These are phyloP conservation scores for Holothuria leucospilota DNA, from an alignment of 53 echinoderm and acorn worm genomes.

Conservation along the genomic window DNA sequence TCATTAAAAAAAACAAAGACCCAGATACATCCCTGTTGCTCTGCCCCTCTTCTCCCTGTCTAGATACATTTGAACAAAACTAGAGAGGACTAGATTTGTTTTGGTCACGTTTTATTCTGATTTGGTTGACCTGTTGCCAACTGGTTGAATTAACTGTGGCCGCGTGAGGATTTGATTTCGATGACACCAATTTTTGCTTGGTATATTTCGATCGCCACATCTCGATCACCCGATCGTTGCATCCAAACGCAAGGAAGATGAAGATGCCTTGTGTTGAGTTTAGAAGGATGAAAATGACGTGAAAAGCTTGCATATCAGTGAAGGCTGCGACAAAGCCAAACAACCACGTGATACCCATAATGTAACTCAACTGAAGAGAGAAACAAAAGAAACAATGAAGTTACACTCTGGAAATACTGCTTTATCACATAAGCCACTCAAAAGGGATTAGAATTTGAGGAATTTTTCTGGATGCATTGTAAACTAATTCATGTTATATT, in stretches of 20 bases:
- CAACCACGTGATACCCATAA: slow-evolving; percentile 90
- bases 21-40: too few species aligned
- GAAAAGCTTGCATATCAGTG: slow-evolving; percentile 44
- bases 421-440: too few species aligned
- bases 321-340: slow-evolving; percentile 73
- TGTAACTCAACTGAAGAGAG: slow-evolving; percentile 61
- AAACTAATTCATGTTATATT: too few species aligned
- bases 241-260: slow-evolving; percentile 72
- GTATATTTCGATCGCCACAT: slow-evolving; percentile 61
- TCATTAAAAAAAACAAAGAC: too few species aligned
- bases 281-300: slow-evolving; percentile 68
- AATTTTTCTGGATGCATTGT: too few species aligned
- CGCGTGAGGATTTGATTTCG: not conserved
- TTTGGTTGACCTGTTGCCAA: slow-evolving; percentile 5
- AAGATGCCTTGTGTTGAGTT: slow-evolving; percentile 71
- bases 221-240: slow-evolving; percentile 58
- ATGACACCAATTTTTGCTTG: not conserved
- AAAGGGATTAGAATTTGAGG: too few species aligned
- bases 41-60: too few species aligned
- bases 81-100: too few species aligned
- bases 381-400: not conserved
- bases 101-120: not conserved
- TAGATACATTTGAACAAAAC: too few species aligned
- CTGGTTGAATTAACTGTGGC: slow-evolving; percentile 10
- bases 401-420: too few species aligned